Evolutionary conservation across 2,888 invertebrate genomes (phyloP), one percentile per base, ranked within the genome.

Genomic region (Lasioglossum vierecki): DNA sequence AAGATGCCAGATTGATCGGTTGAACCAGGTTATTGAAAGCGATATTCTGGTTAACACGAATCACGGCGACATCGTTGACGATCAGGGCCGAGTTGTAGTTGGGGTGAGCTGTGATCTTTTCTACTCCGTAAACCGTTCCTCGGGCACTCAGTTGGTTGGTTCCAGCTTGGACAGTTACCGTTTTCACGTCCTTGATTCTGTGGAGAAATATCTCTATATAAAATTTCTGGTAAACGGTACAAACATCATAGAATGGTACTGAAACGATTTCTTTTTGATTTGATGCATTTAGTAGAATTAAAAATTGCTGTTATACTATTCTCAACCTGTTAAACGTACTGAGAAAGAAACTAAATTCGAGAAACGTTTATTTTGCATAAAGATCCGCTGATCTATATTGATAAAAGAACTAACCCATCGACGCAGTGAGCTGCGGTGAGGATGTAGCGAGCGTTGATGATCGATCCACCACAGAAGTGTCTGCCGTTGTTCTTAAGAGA

Each of bases 381-480:
- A 44, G 41, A 44, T 44, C 41, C 11, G 41, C 11, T 44, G 35
- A 35, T 35, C 35, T 53, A 35, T 6, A 15, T 9, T 18, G 9
- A 8, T 1, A 22, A 22, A 39, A 68, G 26, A 63, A 83, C 80
- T 41, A 90, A 96, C 96, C 95, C 93, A 44, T 94, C 92, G 15
- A 96, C 95, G 72, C 96, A 96, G 87, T 96, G 96, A 1, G 96
- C 96, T 1, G 96, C 96, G 0, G 96, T 96, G 1, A 96, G 89
- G 41, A 96, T 95, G 4, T 96, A 95, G 15, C 95, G 92, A 0
- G 95, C 95, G 44, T 95, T 96, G 13, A 96, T 92, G 3, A 96
- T 95, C 0, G 96, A 96, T 0, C 96, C 96, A 0, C 96, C 96
- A 84, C 96, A 96, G 91, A 96, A 96, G 84, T 96, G 96, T 89